Percentiles rank a stretch among this genome's conserved stretches.
Evolutionary conservation across 2,113 vertebrate species (phyloP).

Genomic region (Callospermophilus lateralis): DNA sequence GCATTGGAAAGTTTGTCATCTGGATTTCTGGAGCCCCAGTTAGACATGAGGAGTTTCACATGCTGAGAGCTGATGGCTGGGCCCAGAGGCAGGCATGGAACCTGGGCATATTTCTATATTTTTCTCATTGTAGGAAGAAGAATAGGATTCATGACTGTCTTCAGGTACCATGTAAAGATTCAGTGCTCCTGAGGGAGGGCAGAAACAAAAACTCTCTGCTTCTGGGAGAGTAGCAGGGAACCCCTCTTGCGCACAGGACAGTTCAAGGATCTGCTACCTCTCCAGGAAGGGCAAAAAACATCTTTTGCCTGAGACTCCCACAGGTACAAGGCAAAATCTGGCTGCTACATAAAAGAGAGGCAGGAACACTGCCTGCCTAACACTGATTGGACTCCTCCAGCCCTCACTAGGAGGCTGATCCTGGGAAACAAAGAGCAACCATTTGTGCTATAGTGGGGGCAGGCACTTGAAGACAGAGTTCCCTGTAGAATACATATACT

Average conservation of each 20-base stretch:
- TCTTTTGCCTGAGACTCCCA: neutral
- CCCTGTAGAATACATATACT: neutral
- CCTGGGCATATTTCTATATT: neutral
- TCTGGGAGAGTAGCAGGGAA: neutral
- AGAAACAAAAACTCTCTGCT: neutral
- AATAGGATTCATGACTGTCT: neutral
- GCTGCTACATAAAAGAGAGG: neutral
- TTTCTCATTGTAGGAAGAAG: neutral
- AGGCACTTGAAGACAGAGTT: neutral
- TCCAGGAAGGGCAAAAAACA: neutral
- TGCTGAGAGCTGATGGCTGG: neutral
- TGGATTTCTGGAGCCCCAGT: neutral
- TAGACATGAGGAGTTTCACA: neutral
- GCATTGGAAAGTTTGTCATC: neutral
- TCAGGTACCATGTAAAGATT: neutral
- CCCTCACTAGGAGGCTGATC: neutral
- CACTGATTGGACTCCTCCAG: neutral
- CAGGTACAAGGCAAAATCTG: neutral
- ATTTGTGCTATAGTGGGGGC: neutral
- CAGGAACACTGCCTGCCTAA: neutral
- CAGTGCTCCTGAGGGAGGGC: neutral
- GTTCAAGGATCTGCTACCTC: neutral
- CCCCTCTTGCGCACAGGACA: neutral
- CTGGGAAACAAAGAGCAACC: neutral
- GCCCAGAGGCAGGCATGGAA: neutral